Base-by-base conservation (phyloP, 2,113 vertebrate genomes). In the Siniperca knerii region DNA sequence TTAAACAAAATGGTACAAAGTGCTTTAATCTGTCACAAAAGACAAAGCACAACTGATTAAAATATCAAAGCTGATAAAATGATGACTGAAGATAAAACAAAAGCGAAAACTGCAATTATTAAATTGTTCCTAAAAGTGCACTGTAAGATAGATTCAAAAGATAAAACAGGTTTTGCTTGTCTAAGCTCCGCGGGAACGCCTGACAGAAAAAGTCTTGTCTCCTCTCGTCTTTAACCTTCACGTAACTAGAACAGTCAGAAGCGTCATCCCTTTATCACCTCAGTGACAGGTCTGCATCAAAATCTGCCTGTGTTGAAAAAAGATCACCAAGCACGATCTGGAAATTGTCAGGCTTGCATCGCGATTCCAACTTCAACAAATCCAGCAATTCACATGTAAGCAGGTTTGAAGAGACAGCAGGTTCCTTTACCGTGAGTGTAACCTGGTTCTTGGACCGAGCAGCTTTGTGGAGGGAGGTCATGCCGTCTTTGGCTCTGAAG, bases 391-490 rank as follows among this genome's bases (percentile, higher is more conserved):
- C 25, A 40, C 37, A 15, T 23, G 57, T 60, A 5, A 15, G 68
- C 54, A 66, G 29, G 10, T 9, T n/a, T 15, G n/a, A 15, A 42
- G 4, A 46, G 25, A 72, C 7, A 16, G n/a, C 44, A 9, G n/a
- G 40, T 11, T 23, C 37, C 1, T 20, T 74, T 93, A 99, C 98
- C 97, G 93, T 97, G 13, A 99, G 96, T 0, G 96, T 93, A 15
- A 90, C 70, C 67, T 95, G 96, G 92, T 97, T 99, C 92, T 96
- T 96, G 82, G 96, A 90, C 5, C 96, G 92, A 0, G 97, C 97
- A 0, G 98, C 98, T 92, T 97, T 97, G 94, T 99, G 98, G 46
- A 99, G 93, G 18, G 97, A 95, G 0, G 98, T 99, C 97, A 99
- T 97, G 6, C 98, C 98, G 0, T 99, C 98, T 81, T 92, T 97